Evolutionary conservation across 1,140 invertebrate species (phyloP), one percentile per base, ranked within the genome.

Genomic region (Penaeus vannamei): DNA sequence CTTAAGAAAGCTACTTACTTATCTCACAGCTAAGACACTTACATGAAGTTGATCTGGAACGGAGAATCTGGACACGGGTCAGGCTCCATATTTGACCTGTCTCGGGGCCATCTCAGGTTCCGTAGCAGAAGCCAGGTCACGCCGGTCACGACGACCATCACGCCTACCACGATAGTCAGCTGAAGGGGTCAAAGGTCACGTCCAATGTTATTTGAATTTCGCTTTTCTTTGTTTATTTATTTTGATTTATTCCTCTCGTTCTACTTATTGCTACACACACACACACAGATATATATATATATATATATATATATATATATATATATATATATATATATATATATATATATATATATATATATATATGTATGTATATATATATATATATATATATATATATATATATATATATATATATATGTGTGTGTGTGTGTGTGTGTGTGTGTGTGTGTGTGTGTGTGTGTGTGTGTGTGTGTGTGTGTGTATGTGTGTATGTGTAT

Each of bases 31-130:
- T 53, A 79, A 84, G 72, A 89, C 66, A 89, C 87, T 89, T 89
- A 89, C 87, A 89, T 89, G 87, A 89, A 89, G 87, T 82, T 89
- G 87, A 89, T 89, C 72, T 89, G 87, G 72, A 89, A 89, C 60
- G 87, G 87, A 0, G 87, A 89, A 60, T 89, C 66, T 7, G 87
- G 87, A 42, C 87, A 89, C 1, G 87, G 82, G 87, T 89, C 82
- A 29, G 32, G 8, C 4, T 79, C 76, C 17, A 53, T 53, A 53
- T 53, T 53, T 53, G 53, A 53, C 53, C 53, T 23, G 82, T 62
- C 32, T 59, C 82, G 87, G 1, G 59, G 23, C 26, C 53, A 23
- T 1, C 64, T 59, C 10, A 89, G n/a, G 36, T 84, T 76, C 36
- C 82, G 53, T 1, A 85, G 36, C 59, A 89, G 22, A n/a, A 89